Conservation (phyloP, 2,113 vertebrate species). For the Holacanthus passer region DNA sequence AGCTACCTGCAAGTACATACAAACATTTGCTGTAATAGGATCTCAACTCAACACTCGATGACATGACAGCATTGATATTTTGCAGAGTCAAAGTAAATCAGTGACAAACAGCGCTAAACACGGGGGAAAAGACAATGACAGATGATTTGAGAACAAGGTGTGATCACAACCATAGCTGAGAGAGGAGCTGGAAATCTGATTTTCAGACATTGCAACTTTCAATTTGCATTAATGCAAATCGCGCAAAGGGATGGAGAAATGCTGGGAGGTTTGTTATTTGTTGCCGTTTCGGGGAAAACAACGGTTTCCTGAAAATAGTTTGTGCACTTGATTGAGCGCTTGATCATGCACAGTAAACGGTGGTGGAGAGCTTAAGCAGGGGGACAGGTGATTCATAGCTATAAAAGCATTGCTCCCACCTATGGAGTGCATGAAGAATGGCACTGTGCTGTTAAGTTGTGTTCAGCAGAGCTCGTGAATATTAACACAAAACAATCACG, state of each 20-base stretch:
- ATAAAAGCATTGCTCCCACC: conserved; percentile 14
- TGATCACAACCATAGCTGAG: neutral
- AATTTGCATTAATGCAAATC: conserved; percentile 31
- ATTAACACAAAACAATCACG: conserved; percentile 53
- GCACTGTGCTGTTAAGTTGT: conserved; percentile 12
- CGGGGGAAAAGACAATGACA: neutral
- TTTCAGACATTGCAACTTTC: neutral
- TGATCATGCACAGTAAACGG: conserved; percentile 17
- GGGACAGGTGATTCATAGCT: conserved; percentile 53
- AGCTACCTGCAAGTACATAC: neutral
- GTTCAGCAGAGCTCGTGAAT: conserved; percentile 53
- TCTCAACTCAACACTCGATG: neutral
- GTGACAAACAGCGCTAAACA: neutral
- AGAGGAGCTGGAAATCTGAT: conserved; percentile 13
- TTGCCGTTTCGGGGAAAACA: neutral
- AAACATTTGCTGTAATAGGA: neutral
- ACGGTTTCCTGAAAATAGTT: neutral
- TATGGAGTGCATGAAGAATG: conserved; percentile 10
- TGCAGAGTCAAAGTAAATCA: neutral
- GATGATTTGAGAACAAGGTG: conserved; percentile 2
- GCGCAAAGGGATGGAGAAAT: neutral
- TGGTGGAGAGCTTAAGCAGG: neutral
- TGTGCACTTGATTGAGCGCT: conserved; percentile 36
- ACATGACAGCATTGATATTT: neutral
- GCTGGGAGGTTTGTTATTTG: neutral